These are phyloP conservation scores for Sialis lutaria DNA, from an alignment of 2,888 invertebrate species.

Conservation along the genomic window DNA sequence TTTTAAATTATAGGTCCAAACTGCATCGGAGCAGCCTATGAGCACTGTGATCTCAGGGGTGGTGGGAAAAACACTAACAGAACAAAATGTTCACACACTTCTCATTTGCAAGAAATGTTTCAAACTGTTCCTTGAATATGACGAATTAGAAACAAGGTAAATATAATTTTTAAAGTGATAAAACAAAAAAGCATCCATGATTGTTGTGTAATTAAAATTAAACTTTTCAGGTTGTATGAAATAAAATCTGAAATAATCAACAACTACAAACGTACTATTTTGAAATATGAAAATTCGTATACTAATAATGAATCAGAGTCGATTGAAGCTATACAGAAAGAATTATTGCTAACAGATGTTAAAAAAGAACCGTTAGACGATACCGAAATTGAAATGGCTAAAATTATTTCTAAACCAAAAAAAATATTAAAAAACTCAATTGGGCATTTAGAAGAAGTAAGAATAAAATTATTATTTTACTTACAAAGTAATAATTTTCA, in stretches of 20 bases:
- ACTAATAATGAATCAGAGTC: slow-evolving; percentile 10
- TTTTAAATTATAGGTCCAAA: slow-evolving; percentile 14
- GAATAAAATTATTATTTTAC: not conserved
- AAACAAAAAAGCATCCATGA: not conserved
- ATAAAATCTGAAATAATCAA: slow-evolving; percentile 32
- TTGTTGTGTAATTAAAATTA: not conserved
- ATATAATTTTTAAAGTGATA: not conserved
- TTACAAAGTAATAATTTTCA: not conserved
- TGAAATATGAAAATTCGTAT: slow-evolving; percentile 13
- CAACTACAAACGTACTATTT: slow-evolving; percentile 29
- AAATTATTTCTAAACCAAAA: not conserved
- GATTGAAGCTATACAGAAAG: slow-evolving; percentile 13
- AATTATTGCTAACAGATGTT: slow-evolving; percentile 11
- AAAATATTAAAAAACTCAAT: not conserved
- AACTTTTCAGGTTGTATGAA: slow-evolving; percentile 22
- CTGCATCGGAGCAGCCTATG: slow-evolving; percentile 17
- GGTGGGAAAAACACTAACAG: slow-evolving; percentile 29
- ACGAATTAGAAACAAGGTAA: slow-evolving; percentile 33
- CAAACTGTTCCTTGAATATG: slow-evolving; percentile 41
- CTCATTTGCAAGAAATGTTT: slow-evolving; percentile 52
- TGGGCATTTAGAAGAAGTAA: not conserved
- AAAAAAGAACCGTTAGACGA: slow-evolving; percentile 11
- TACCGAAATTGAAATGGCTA: slow-evolving; percentile 13
- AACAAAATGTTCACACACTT: slow-evolving; percentile 32
- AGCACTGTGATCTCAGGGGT: slow-evolving; percentile 26